Base-by-base conservation (phyloP, 1,140 invertebrate genomes). In the Drosophila bifasciata region DNA sequence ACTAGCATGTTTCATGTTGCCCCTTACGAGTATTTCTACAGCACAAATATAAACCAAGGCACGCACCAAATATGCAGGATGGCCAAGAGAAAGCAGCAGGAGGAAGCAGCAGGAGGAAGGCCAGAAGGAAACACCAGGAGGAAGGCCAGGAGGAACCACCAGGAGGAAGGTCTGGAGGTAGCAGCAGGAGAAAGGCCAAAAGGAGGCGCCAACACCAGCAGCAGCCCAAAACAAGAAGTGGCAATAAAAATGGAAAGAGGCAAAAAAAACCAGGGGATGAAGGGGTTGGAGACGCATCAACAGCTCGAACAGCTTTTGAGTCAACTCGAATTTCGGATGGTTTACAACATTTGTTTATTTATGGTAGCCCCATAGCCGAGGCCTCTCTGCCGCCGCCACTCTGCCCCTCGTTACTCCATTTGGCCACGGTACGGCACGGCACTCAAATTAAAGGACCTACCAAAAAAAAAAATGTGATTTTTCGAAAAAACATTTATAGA, bases 331-430 rank as follows among this genome's bases (percentile, higher is more conserved):
- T 73, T 73, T 74, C 52, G 52, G 52, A 55, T 75, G 72, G 48
- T 67, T 74, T 75, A 43, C 60, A 45, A 45, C 25, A 9, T 67
- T 75, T 75, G 61, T 72, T 75, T 75, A 75, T 75, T 75, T 75
- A 75, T 75, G 36, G 51, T n/a, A 28, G 28, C 11, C 43, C 16
- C 19, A 21, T 39, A 17, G 19, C 39, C 44, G 28, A 8, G 28
- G 8, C 25, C 28, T 9, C n/a, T n/a, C n/a, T n/a, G n/a, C n/a
- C n/a, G n/a, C n/a, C n/a, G n/a, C n/a, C n/a, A n/a, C n/a, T n/a
- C 3, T 3, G 28, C 8, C 8, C 0, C 9, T 28, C 28, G 11
- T 36, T 4, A 9, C 25, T 43, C 45, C 55, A 36, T 44, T 49
- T 23, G 19, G 41, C 41, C 32, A 40, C 48, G 40, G 41, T 55